phyloP scores from a whole-genome alignment of 2,888 invertebrate genomes.

The Schizotus pectinicornis region DNA sequence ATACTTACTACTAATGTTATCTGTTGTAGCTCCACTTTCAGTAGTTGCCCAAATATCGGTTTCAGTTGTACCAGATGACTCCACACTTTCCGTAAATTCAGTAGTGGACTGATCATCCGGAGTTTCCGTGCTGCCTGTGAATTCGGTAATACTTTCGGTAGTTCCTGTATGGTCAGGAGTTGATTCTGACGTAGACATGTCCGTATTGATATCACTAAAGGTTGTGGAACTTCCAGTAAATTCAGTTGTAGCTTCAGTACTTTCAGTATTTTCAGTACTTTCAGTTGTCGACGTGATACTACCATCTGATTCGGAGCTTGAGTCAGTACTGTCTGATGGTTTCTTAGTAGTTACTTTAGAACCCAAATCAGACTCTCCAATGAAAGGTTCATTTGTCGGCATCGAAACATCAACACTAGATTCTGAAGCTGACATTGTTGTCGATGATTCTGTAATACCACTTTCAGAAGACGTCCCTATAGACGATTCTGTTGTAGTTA shows the following conservation, averaged over 20 bases:
- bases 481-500: constrained; percentile 33
- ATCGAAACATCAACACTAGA: not conserved
- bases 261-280: constrained; percentile 24
- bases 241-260: constrained; percentile 31
- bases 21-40: constrained; percentile 39
- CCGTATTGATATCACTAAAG: constrained; percentile 5
- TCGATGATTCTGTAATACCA: constrained; percentile 16
- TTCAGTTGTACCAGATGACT: constrained; percentile 24
- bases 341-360: constrained; percentile 5
- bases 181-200: constrained; percentile 11
- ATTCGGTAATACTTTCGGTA: constrained; percentile 36
- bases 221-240: constrained; percentile 22
- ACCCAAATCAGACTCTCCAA: constrained; percentile 13
- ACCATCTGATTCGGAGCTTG: constrained; percentile 13
- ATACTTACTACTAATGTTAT: constrained; percentile 26
- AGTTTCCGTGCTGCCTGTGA: constrained; percentile 33
- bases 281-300: constrained; percentile 3
- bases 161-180: constrained; percentile 34
- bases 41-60: constrained; percentile 50
- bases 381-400: not conserved
- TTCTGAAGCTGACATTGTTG: not conserved
- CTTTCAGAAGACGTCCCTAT: constrained; percentile 13
- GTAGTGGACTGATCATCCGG: constrained; percentile 35
- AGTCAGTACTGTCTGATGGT: constrained; percentile 10
- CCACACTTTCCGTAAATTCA: constrained; percentile 35